Conservation (phyloP, 2,888 invertebrate genomes). For the Augiades crinisus region DNA sequence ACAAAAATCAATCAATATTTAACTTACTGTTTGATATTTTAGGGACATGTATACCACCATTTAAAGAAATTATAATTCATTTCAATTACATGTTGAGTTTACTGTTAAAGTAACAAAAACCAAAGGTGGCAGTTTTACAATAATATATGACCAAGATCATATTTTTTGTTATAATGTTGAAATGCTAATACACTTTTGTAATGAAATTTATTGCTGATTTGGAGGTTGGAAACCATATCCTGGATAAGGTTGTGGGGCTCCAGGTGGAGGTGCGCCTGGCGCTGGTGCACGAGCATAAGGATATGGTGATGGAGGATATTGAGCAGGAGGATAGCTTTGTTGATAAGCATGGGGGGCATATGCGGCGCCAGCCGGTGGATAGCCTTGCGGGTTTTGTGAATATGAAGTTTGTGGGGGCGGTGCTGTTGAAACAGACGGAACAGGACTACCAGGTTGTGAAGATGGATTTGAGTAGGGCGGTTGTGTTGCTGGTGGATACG, state of each 20-base stretch:
- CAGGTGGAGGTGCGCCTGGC: conserved; percentile 85
- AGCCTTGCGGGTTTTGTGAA: conserved; percentile 77
- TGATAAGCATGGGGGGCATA: conserved; percentile 79
- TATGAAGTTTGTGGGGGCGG: conserved; percentile 81
- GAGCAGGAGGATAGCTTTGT: conserved; percentile 76
- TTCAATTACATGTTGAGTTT: too few species aligned
- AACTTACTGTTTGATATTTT: too few species aligned
- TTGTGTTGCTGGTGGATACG: conserved; percentile 83
- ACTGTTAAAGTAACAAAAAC: too few species aligned
- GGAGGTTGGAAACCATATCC: conserved; percentile 92
- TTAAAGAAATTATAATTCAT: too few species aligned
- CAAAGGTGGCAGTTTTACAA: too few species aligned
- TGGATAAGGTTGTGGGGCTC: conserved; percentile 87
- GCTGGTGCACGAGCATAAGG: conserved; percentile 82
- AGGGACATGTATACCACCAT: too few species aligned
- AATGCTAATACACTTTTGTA: background rate
- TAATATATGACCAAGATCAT: too few species aligned
- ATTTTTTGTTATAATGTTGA: too few species aligned
- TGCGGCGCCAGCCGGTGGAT: conserved; percentile 64
- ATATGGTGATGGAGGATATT: conserved; percentile 81
- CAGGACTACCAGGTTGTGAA: conserved; percentile 76
- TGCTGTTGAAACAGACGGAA: conserved; percentile 74
- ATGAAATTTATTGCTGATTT: conserved; percentile 76
- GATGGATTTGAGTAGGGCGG: conserved; percentile 80
- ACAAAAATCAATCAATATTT: conserved; percentile 88